Percentiles rank a stretch among this genome's conserved stretches.
These are phyloP conservation scores for Galaxea fascicularis DNA, from an alignment of 92 coral and sea anemone species.

Conservation along the genomic window DNA sequence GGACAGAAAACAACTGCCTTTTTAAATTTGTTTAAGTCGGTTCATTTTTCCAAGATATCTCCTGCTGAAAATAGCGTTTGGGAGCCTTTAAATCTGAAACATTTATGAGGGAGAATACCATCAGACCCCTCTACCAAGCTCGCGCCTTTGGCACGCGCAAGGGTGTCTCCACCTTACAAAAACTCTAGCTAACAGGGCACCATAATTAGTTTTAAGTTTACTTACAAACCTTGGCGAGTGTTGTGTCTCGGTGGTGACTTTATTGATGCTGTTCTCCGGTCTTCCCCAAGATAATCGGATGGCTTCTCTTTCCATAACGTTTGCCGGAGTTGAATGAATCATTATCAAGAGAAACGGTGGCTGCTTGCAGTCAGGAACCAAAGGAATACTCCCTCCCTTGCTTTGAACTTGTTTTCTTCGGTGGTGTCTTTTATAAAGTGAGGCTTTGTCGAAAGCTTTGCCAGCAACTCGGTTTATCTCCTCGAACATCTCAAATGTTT, in stretches of 20 bases:
- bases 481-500: constrained; percentile 6
- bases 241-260: constrained; percentile 5
- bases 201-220: too few species aligned
- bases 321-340: constrained; percentile 75
- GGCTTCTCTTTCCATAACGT: constrained; percentile 77
- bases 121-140: too few species aligned
- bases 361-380: constrained; percentile 35
- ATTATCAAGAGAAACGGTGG: constrained; percentile 71
- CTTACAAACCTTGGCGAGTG: constrained; percentile 1
- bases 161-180: too few species aligned
- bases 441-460: constrained; percentile 8
- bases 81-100: too few species aligned
- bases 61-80: too few species aligned
- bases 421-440: neutral
- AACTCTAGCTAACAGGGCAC: too few species aligned
- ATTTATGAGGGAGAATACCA: too few species aligned
- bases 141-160: too few species aligned
- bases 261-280: constrained; percentile 64
- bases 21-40: too few species aligned
- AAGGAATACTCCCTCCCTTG: neutral
- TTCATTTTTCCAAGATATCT: too few species aligned
- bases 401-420: neutral
- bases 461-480: neutral
- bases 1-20: too few species aligned
- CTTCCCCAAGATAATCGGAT: constrained; percentile 86